These are phyloP conservation scores for Progne subis DNA, from an alignment of 2,113 vertebrate species.

Conservation along the genomic window DNA sequence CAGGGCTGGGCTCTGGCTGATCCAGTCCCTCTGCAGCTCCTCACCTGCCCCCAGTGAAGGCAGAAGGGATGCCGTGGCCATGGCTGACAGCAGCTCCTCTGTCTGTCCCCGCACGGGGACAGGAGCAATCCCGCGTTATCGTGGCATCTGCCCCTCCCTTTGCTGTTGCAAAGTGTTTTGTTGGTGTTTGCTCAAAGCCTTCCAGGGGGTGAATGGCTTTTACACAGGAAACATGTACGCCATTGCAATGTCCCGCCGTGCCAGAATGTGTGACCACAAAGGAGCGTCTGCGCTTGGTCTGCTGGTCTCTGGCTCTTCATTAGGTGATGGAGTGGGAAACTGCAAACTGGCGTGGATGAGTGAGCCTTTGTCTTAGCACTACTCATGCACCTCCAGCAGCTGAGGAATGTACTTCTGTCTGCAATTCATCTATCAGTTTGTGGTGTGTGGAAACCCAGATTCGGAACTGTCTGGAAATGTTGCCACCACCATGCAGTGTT, in stretches of 20 bases:
- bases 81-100: background rate
- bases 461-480: rapidly evolving
- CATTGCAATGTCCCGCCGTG: rapidly evolving
- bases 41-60: background rate
- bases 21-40: background rate
- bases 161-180: background rate
- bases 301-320: background rate
- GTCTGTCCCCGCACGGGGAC: background rate
- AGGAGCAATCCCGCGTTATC: background rate
- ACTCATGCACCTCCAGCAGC: background rate
- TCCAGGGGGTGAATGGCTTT: background rate
- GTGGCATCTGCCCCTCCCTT: rapidly evolving
- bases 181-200: background rate
- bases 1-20: background rate
- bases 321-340: background rate
- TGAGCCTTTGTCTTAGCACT: background rate
- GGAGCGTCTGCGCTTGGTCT: background rate
- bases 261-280: background rate
- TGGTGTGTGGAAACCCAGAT: background rate
- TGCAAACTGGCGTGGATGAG: background rate
- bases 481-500: rapidly evolving
- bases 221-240: rapidly evolving
- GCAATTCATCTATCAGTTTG: background rate
- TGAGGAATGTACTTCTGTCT: background rate
- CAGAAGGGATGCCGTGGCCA: rapidly evolving